These are phyloP conservation scores for Drosophila pseudotalamancana DNA, from an alignment of 2,888 invertebrate genomes.

Conservation along the genomic window DNA sequence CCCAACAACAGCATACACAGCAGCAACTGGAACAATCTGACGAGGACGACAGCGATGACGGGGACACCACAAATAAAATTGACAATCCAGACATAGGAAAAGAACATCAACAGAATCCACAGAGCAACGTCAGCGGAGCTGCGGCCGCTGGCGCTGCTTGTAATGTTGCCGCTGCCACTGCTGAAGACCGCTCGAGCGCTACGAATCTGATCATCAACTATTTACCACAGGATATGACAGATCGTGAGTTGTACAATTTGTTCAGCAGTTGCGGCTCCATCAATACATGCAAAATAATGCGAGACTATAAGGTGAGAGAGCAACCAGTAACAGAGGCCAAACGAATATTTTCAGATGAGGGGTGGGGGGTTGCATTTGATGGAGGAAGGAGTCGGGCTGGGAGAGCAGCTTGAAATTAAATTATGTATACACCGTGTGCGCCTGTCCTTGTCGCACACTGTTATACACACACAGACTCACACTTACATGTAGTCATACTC, in stretches of 20 bases:
- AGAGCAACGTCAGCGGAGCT: not conserved
- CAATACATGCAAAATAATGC: slow-evolving; percentile 96
- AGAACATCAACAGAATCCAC: slow-evolving; percentile 24
- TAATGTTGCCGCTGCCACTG: slow-evolving; percentile 52
- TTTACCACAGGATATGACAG: slow-evolving; percentile 96
- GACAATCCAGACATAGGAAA: slow-evolving; percentile 19
- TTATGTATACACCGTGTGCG: not conserved
- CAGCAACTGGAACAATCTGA: not conserved
- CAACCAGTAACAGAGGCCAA: not conserved
- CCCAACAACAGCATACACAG: not conserved
- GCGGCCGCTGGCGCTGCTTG: slow-evolving; percentile 1
- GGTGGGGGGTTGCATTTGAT: not conserved
- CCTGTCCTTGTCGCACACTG: slow-evolving; percentile 39
- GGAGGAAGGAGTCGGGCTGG: not conserved
- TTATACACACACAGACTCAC: slow-evolving; percentile 11
- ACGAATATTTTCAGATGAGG: too few relatives aligned
- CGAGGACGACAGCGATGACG: not conserved
- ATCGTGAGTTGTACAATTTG: slow-evolving; percentile 94
- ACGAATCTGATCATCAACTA: slow-evolving; percentile 98
- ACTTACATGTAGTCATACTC: not conserved
- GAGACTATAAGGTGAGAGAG: slow-evolving; percentile 90
- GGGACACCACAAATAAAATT: slow-evolving; percentile 7
- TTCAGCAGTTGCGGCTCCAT: slow-evolving; percentile 95
- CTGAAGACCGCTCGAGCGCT: slow-evolving; percentile 77
- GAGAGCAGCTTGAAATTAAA: not conserved